A percentile compares a stretch with the other conserved stretches of the same genome.
Evolutionary conservation across 2,888 invertebrate species (phyloP).

Genomic region (Mythimna loreyi): DNA sequence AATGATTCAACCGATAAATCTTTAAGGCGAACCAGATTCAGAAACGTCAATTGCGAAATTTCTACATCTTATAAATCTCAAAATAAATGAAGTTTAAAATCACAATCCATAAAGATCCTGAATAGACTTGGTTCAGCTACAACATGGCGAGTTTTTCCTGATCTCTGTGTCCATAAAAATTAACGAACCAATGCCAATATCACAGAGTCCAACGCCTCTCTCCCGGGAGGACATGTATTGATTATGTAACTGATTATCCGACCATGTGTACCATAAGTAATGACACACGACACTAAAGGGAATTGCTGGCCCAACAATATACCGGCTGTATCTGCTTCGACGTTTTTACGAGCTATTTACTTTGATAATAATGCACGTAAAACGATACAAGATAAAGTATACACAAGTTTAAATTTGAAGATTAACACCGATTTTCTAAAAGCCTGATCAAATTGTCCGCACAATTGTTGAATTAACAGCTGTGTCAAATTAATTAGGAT

Average conservation of each 20-base stretch:
- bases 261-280: constrained; percentile 53
- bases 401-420: background rate
- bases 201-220: constrained; percentile 47
- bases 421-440: too few relatives aligned
- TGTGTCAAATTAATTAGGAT: too few relatives aligned
- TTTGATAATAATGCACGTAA: constrained; percentile 26
- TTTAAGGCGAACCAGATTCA: background rate
- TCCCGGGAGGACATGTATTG: constrained; percentile 55
- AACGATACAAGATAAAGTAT: constrained; percentile 1
- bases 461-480: too few relatives aligned
- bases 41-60: too few relatives aligned
- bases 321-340: constrained; percentile 21
- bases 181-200: constrained; percentile 44
- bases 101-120: too few relatives aligned
- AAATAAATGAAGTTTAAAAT: too few relatives aligned
- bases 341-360: constrained; percentile 32
- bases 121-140: background rate
- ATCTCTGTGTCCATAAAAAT: constrained; percentile 36
- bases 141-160: background rate
- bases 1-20: too few relatives aligned
- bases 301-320: constrained; percentile 44
- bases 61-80: background rate
- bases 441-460: too few relatives aligned
- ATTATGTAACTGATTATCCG: constrained; percentile 58
- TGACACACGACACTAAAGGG: constrained; percentile 56